A percentile compares a stretch with the other conserved stretches of the same genome.
phyloP scores from a whole-genome alignment of 2,888 invertebrate genomes.

The Erpobdella octoculata region DNA sequence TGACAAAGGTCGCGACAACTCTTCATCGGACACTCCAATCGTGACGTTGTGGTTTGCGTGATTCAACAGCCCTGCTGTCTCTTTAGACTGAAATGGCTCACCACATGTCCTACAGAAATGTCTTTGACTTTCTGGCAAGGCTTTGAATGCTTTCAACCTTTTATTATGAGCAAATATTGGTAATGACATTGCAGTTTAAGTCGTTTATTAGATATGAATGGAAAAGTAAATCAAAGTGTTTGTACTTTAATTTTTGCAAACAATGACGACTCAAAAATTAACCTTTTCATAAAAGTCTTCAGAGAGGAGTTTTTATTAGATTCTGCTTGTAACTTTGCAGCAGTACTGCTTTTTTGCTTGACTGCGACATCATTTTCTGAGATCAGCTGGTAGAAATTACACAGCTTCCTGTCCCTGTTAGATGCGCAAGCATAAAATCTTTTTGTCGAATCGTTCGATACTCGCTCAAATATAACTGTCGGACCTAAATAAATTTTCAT shows the following conservation, averaged over 20 bases:
- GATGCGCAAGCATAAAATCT: conserved; percentile 74
- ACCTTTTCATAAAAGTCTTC: not conserved
- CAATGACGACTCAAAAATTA: too few relatives aligned
- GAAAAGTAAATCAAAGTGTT: too few relatives aligned
- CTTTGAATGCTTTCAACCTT: conserved; percentile 31
- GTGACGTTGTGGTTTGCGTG: conserved; percentile 42
- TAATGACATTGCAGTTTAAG: too few relatives aligned
- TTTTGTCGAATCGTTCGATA: conserved; percentile 9
- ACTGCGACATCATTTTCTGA: conserved; percentile 54
- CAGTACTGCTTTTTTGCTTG: not conserved
- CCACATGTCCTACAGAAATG: conserved; percentile 48
- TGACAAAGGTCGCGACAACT: conserved; percentile 43
- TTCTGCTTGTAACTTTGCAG: too few relatives aligned
- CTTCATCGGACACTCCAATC: conserved; percentile 36
- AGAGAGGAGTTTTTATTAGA: too few relatives aligned
- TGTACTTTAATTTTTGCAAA: too few relatives aligned
- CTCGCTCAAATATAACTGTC: conserved; percentile 35
- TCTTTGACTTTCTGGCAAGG: conserved; percentile 37
- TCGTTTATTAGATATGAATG: too few relatives aligned
- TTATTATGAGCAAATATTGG: too few relatives aligned
- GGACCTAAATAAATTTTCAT: too few relatives aligned
- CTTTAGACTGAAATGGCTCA: conserved; percentile 42
- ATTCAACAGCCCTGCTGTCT: too few relatives aligned
- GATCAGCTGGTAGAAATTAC: conserved; percentile 63
- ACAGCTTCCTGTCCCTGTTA: conserved; percentile 70